phyloP scores from a whole-genome alignment of 1,140 invertebrate genomes.

The Rhynchophorus ferrugineus region DNA sequence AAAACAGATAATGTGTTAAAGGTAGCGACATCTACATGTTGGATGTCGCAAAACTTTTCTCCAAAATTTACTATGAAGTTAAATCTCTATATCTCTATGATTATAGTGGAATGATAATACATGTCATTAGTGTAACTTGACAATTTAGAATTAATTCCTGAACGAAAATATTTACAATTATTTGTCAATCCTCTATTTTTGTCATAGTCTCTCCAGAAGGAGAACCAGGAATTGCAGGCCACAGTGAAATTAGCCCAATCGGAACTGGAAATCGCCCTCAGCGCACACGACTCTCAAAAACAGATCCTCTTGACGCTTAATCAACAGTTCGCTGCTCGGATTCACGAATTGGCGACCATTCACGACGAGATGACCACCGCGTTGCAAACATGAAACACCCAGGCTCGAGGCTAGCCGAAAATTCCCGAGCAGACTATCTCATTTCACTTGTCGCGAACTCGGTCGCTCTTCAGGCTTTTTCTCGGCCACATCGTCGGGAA shows the following conservation, averaged over 20 bases:
- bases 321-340: constrained; percentile 70
- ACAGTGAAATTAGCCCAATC: constrained; percentile 70
- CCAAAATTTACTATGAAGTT: no score
- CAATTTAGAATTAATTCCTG: no score
- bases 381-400: constrained; percentile 60
- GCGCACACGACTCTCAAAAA: constrained; percentile 75
- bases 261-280: constrained; percentile 72
- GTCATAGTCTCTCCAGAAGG: constrained; percentile 56
- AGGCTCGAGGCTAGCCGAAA: background rate
- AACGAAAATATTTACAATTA: no score
- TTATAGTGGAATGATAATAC: no score
- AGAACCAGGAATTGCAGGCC: constrained; percentile 64
- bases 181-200: no score
- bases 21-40: no score
- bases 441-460: no score
- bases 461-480: no score
- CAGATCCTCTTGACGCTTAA: constrained; percentile 80
- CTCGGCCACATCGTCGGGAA: background rate
- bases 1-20: no score
- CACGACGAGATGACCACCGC: constrained; percentile 76
- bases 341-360: constrained; percentile 78
- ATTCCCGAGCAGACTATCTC: background rate
- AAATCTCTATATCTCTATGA: no score
- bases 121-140: no score
- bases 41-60: no score